These are phyloP conservation scores for Hymenopus coronatus DNA, from an alignment of 2,888 invertebrate genomes.

Conservation along the genomic window DNA sequence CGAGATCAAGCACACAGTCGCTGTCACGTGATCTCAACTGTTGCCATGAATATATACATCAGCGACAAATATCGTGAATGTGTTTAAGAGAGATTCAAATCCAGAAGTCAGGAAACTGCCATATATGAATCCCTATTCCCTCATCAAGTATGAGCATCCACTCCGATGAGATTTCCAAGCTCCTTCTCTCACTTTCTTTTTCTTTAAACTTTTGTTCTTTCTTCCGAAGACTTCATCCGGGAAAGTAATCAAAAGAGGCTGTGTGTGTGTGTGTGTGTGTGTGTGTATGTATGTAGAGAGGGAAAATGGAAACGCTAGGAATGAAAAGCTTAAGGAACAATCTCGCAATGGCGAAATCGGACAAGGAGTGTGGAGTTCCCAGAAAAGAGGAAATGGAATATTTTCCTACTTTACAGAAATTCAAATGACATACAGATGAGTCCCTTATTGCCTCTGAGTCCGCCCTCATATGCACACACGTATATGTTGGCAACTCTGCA, in stretches of 20 bases:
- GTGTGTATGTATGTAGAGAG: neutral
- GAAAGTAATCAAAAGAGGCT: constrained; percentile 31
- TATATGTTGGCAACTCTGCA: neutral
- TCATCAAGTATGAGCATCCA: neutral
- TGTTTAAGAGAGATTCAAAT: neutral
- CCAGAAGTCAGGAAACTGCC: neutral
- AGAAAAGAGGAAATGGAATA: constrained; percentile 25
- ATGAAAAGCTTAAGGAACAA: neutral
- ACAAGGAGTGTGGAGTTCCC: neutral
- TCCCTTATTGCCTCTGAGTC: neutral
- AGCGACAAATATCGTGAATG: neutral
- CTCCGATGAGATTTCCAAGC: neutral
- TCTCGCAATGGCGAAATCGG: neutral
- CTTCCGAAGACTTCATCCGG: constrained; percentile 25
- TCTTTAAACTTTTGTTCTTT: constrained; percentile 26
- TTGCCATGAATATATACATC: neutral
- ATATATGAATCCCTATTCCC: neutral
- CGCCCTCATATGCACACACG: neutral
- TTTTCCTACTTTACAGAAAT: constrained; percentile 23
- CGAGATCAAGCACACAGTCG: no score
- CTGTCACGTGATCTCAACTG: neutral
- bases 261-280: neutral
- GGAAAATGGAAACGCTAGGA: neutral
- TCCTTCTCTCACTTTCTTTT: neutral
- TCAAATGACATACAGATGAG: constrained; percentile 22